Conservation (phyloP, 2,888 invertebrate genomes). For the Ornithoptera priamus region DNA sequence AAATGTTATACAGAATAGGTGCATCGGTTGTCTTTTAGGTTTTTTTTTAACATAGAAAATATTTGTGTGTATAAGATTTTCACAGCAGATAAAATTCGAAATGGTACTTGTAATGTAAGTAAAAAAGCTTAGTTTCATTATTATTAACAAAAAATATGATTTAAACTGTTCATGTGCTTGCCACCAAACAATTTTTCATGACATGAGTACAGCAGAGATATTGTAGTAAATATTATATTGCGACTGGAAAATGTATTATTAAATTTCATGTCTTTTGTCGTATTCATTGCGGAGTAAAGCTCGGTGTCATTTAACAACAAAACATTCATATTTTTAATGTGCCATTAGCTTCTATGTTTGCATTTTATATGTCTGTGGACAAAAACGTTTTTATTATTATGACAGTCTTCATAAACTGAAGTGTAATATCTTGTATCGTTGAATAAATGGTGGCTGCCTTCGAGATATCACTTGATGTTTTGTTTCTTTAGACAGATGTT, state of each 20-base stretch:
- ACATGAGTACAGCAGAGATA: background rate
- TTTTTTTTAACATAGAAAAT: too few species aligned
- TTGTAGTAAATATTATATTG: background rate
- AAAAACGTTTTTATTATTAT: conserved; percentile 59
- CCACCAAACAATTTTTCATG: background rate
- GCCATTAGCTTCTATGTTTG: conserved; percentile 54
- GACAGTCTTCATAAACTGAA: conserved; percentile 49
- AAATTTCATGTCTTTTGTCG: conserved; percentile 33
- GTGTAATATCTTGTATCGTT: conserved; percentile 35
- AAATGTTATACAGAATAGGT: too few species aligned
- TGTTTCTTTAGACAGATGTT: conserved; percentile 9
- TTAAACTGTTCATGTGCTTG: background rate
- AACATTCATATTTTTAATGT: conserved; percentile 64
- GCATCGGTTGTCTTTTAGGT: too few species aligned
- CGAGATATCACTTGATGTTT: conserved; percentile 6
- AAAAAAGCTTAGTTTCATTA: background rate
- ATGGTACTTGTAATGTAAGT: background rate
- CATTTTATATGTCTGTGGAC: conserved; percentile 50
- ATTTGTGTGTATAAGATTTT: too few species aligned
- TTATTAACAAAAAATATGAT: background rate
- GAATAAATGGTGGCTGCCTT: conserved; percentile 12
- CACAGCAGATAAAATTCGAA: too few species aligned
- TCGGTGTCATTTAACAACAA: conserved; percentile 52
- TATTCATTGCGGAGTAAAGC: conserved; percentile 46
- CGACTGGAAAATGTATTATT: conserved; percentile 28